Evolutionary conservation across 1,140 invertebrate genomes (phyloP).

Genomic region (Asbolus verrucosus): DNA sequence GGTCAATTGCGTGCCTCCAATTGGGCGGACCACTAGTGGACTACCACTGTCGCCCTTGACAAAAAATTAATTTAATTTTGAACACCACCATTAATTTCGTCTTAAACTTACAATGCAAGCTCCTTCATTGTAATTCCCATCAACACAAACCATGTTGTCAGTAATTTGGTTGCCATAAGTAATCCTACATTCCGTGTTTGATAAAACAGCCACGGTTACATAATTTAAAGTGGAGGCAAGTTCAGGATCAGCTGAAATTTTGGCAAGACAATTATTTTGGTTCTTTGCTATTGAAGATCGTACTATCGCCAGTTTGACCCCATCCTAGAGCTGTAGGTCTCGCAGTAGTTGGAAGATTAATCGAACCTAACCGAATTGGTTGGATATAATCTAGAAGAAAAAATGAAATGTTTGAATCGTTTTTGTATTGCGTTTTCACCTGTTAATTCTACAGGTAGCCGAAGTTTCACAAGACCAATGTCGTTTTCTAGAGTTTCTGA

Average conservation of each 20-base stretch:
- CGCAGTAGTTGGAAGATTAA: slow-evolving; percentile 6
- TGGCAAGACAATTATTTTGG: neutral
- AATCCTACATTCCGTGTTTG: slow-evolving; percentile 4
- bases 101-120: slow-evolving; percentile 11
- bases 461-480: slow-evolving; percentile 9
- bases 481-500: slow-evolving; percentile 1
- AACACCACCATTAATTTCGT: neutral
- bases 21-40: slow-evolving; percentile 10
- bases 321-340: slow-evolving; percentile 11
- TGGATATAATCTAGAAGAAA: slow-evolving; percentile 11
- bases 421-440: too few species aligned
- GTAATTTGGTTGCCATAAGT: slow-evolving; percentile 22
- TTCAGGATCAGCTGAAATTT: slow-evolving; percentile 3
- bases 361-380: neutral
- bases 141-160: slow-evolving; percentile 17
- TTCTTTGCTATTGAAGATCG: neutral
- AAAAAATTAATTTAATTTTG: neutral
- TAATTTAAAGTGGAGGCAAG: neutral
- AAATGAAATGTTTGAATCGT: too few species aligned
- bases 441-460: slow-evolving; percentile 4
- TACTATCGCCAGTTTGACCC: slow-evolving; percentile 19
- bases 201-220: neutral
- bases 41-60: slow-evolving; percentile 18
- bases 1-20: neutral
- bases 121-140: slow-evolving; percentile 14